These are phyloP conservation scores for Dryobotodes eremita DNA, from an alignment of 2,888 invertebrate genomes.

Conservation along the genomic window DNA sequence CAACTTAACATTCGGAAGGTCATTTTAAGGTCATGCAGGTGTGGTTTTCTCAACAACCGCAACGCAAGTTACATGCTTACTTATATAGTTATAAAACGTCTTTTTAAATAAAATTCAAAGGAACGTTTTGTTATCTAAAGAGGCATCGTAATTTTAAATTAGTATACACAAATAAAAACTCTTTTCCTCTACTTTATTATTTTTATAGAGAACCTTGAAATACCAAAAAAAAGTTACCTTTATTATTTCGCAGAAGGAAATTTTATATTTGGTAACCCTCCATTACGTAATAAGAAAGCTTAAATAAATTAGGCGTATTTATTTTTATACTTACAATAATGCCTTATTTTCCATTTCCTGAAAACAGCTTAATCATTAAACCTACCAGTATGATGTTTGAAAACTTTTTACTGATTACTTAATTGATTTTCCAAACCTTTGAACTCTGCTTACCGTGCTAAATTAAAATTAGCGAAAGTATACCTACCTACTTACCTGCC, in stretches of 20 bases:
- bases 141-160: not conserved
- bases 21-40: not conserved
- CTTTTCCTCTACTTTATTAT: not conserved
- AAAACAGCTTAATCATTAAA: not conserved
- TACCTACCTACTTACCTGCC: not conserved
- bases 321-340: not conserved
- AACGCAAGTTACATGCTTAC: not conserved
- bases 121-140: not conserved
- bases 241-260: slow-evolving; percentile 10
- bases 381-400: not conserved
- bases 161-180: slow-evolving; percentile 1
- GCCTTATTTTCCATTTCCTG: slow-evolving; percentile 1
- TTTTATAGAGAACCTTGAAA: not conserved
- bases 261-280: slow-evolving; percentile 10
- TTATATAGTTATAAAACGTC: not conserved
- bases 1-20: not conserved
- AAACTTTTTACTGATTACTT: not conserved
- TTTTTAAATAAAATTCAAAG: not conserved
- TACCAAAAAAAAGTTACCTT: not conserved
- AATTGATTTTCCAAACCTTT: not conserved
- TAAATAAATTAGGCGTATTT: slow-evolving; percentile 9
- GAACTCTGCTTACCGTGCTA: not conserved
- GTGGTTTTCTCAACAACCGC: not conserved
- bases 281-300: slow-evolving; percentile 6
- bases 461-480: not conserved